Percentiles rank a stretch among this genome's conserved stretches.
Conservation (phyloP, 2,888 invertebrate genomes). For the Dysmachus trigonus region DNA sequence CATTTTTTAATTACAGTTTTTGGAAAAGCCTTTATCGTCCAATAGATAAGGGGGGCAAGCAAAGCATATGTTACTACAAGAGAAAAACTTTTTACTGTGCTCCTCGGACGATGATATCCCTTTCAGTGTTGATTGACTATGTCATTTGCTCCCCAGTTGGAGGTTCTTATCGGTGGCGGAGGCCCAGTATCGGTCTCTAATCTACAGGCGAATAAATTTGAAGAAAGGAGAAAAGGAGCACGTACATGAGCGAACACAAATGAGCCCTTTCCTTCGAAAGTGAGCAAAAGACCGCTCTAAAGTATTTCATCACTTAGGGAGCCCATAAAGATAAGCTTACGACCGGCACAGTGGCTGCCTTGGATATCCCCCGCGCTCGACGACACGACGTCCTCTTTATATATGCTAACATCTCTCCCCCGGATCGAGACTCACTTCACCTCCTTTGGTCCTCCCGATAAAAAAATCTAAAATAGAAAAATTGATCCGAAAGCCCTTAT, state of each 20-base stretch:
- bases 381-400: slow-evolving; percentile 8
- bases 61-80: not conserved
- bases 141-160: slow-evolving; percentile 20
- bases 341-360: slow-evolving; percentile 39
- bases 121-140: slow-evolving; percentile 37
- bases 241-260: slow-evolving; percentile 39
- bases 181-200: slow-evolving; percentile 16
- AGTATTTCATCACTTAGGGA: slow-evolving; percentile 45
- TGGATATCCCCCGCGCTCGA: not conserved
- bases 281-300: slow-evolving; percentile 39
- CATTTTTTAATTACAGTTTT: not conserved
- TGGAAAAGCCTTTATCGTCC: not conserved
- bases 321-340: slow-evolving; percentile 46
- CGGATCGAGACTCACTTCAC: slow-evolving; percentile 1
- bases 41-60: not conserved
- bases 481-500: slow-evolving; percentile 38
- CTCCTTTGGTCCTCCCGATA: not conserved
- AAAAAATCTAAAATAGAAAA: slow-evolving; percentile 43
- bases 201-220: slow-evolving; percentile 39
- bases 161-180: slow-evolving; percentile 5
- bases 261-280: slow-evolving; percentile 27
- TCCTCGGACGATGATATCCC: slow-evolving; percentile 1
- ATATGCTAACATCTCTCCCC: slow-evolving; percentile 16
- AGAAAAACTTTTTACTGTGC: not conserved
- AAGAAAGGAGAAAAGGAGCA: slow-evolving; percentile 29